These are phyloP conservation scores for Haliclystus octoradiatus DNA, from an alignment of 30 jellyfish, hydroid and myxozoan species.

Conservation along the genomic window DNA sequence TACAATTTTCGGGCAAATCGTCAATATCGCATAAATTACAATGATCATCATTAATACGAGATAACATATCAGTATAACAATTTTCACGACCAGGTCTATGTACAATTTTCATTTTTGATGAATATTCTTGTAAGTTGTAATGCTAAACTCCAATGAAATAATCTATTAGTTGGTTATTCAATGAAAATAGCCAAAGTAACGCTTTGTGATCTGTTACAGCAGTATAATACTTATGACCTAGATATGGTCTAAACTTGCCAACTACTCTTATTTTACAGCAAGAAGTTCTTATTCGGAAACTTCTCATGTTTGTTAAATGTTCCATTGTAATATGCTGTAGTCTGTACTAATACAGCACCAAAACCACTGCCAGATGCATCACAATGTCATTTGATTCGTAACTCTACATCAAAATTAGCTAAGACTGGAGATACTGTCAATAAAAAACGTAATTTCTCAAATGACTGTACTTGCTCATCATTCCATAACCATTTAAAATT, in stretches of 20 bases:
- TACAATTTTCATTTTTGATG: not conserved
- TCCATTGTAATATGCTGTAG: not conserved
- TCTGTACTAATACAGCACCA: not conserved
- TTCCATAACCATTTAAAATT: not conserved
- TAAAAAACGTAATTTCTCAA: not conserved
- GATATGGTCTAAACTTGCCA: not conserved
- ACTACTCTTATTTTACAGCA: not conserved
- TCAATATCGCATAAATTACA: not conserved
- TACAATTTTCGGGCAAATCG: no score
- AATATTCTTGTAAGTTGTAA: not conserved
- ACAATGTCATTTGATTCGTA: not conserved
- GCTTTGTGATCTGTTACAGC: not conserved
- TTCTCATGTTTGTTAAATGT: not conserved
- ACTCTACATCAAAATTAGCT: not conserved
- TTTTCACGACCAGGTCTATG: not conserved
- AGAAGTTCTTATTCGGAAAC: not conserved
- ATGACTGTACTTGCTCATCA: not conserved
- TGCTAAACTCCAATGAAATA: not conserved
- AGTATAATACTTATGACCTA: not conserved
- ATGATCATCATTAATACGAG: not conserved
- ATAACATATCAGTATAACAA: not conserved
- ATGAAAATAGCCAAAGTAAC: not conserved
- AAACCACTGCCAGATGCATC: not conserved
- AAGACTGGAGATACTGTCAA: not conserved
- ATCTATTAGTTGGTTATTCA: not conserved